A percentile compares a stretch with the other conserved stretches of the same genome.
Evolutionary conservation across 2,888 invertebrate genomes (phyloP).

Genomic region (Allophyes oxyacanthae): DNA sequence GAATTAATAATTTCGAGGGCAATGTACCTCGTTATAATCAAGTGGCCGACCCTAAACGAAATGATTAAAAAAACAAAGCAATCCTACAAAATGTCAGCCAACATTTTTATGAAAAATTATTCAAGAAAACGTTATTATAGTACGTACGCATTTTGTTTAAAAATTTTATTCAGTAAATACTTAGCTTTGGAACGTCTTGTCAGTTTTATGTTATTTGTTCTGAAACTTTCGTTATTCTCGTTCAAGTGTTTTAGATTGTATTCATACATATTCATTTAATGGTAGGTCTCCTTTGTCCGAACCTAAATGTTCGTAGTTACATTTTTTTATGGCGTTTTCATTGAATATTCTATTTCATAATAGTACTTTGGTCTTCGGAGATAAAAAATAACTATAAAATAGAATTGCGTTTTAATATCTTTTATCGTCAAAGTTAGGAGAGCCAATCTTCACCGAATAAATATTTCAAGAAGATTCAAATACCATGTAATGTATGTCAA

Average conservation of each 20-base stretch:
- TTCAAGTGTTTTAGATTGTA: constrained; percentile 6
- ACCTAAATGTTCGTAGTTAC: not conserved
- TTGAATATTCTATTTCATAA: not conserved
- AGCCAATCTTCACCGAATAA: not conserved
- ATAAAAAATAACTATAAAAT: not conserved
- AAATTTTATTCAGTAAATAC: constrained; percentile 30
- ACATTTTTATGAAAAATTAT: constrained; percentile 53
- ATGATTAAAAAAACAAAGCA: constrained; percentile 57
- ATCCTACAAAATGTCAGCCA: constrained; percentile 53
- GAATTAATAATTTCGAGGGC: constrained; percentile 23
- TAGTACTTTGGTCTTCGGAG: not conserved
- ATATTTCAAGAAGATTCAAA: not conserved
- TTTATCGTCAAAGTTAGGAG: not conserved
- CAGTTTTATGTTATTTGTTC: constrained; percentile 19
- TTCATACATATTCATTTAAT: constrained; percentile 13
- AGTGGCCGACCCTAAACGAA: constrained; percentile 47
- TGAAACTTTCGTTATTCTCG: constrained; percentile 7
- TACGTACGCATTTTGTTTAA: constrained; percentile 10
- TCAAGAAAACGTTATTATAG: constrained; percentile 55
- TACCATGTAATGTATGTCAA: too few relatives aligned
- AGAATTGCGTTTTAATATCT: not conserved
- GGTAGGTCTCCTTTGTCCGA: constrained; percentile 7
- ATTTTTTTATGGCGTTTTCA: constrained; percentile 1
- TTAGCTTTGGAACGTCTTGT: constrained; percentile 13
- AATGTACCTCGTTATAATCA: constrained; percentile 51